Evolutionary conservation across 2,888 invertebrate species (phyloP), one percentile per base, ranked within the genome.

Genomic region (Athripsodes cinereus): DNA sequence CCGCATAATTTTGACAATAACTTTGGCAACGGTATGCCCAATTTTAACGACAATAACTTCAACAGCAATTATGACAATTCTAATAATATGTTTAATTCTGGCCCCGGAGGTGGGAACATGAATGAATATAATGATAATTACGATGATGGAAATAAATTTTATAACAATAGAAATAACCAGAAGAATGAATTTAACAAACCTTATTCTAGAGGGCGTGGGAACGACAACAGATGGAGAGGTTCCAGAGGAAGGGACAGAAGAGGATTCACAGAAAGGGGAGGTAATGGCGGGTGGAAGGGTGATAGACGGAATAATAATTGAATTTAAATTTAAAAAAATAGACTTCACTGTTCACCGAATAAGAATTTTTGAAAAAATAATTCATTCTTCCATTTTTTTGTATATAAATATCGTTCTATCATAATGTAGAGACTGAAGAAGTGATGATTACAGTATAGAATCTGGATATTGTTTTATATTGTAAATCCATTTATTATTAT

Each of bases 271-370:
- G 72, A 75, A 52, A 69, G 81, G 68, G 75, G 79, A 59, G 74
- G 78, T 68, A 69, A 49, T 69, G 81, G 69, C 74, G 65, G 81
- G 68, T 71, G 80, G 82, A 73, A 78, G 68, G 72, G 76, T 68
- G 78, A 80, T 67, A 78, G 81, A 62, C 80, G 80, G 68, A 13
- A 16, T n/a, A 40, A 40, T 40, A 40, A 40, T 16, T n/a, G n/a
- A n/a, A n/a, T n/a, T n/a, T n/a, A n/a, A n/a, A n/a, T n/a, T n/a
- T n/a, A n/a, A n/a, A n/a, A n/a, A n/a, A n/a, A n/a, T n/a, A n/a
- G n/a, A n/a, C n/a, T n/a, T n/a, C n/a, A n/a, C n/a, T n/a, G n/a
- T n/a, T n/a, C n/a, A n/a, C n/a, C n/a, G n/a, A 40, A n/a, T 40
- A 26, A 26, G 26, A 26, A 3, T n/a, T n/a, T n/a, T n/a, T n/a